phyloP scores from a whole-genome alignment of 2,888 invertebrate genomes.

The Meloe dianella region DNA sequence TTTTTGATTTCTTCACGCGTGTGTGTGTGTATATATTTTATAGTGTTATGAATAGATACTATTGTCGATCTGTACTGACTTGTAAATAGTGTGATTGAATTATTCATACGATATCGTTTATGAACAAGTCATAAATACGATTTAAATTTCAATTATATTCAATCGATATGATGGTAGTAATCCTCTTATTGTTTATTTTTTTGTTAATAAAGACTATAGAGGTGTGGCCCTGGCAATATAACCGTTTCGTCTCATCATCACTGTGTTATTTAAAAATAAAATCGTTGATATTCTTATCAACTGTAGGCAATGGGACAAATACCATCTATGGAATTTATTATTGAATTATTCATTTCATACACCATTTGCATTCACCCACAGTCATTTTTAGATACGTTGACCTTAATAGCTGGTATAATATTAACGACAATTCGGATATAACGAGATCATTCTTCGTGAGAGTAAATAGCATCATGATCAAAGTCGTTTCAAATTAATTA shows the following conservation, averaged over 20 bases:
- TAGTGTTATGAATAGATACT: conserved; percentile 7
- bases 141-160: conserved; percentile 16
- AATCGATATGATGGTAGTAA: neutral
- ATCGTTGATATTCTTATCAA: neutral
- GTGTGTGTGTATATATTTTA: conserved; percentile 9
- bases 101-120: neutral
- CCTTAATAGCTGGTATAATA: neutral
- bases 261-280: neutral
- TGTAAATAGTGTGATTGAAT: conserved; percentile 10
- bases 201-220: neutral
- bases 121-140: conserved; percentile 9
- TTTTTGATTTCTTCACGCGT: conserved; percentile 11
- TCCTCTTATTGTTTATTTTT: neutral
- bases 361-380: conserved; percentile 15
- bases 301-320: neutral
- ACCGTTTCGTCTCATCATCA: no score
- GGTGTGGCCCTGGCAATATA: no score
- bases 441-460: neutral
- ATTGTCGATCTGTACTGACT: neutral
- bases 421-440: neutral
- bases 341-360: conserved; percentile 1
- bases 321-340: conserved; percentile 1
- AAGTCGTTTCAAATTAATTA: conserved; percentile 19
- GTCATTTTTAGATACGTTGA: neutral
- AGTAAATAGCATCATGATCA: neutral